Evolutionary conservation across 2,113 vertebrate genomes (phyloP), one percentile per base, ranked within the genome.

Genomic region (Galeopterus variegatus): DNA sequence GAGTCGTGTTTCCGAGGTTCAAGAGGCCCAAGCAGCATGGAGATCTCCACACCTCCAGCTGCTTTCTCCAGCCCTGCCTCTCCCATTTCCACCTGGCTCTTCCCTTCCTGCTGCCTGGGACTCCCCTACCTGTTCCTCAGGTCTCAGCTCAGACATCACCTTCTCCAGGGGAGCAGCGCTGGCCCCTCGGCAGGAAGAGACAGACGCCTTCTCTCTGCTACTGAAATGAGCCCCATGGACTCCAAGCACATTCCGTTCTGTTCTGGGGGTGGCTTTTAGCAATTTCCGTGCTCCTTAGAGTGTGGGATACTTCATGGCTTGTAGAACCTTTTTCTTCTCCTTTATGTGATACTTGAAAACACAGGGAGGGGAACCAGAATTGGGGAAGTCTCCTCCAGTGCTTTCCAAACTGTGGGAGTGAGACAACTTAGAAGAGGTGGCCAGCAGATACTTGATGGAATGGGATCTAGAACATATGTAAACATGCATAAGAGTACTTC

Each of bases 11-110:
- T 65, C 24, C 19, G 23, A 65, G 33, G 3, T 2, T 31, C 41
- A 67, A n/a, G 50, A 64, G 76, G 11, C n/a, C 14, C 2, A 3
- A 36, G 17, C 0, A 1, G 33, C 17, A 17, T 1, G 5, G 50
- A 8, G 26, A 13, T 1, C 8, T 10, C 54, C 8, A 15, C 12
- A 4, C 14, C 7, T 41, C 41, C 45, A 9, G 36, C 4, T 0
- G 3, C 4, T 21, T 28, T 33, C 73, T 62, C n/a, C 12, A 18
- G 4, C 60, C 14, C 19, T 10, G 26, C 62, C n/a, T 5, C 28
- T 33, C 21, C 14, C 1, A 0, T 18, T 54, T 45, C 28, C 17
- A 3, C 15, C 6, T n/a, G 6, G 31, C 14, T 12, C 26, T 83
- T 17, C 28, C 26, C 3, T 13, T 24, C n/a, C 18, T 48, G 6